Conservation (phyloP, 2,113 vertebrate genomes). For the Tragelaphus strepsiceros region DNA sequence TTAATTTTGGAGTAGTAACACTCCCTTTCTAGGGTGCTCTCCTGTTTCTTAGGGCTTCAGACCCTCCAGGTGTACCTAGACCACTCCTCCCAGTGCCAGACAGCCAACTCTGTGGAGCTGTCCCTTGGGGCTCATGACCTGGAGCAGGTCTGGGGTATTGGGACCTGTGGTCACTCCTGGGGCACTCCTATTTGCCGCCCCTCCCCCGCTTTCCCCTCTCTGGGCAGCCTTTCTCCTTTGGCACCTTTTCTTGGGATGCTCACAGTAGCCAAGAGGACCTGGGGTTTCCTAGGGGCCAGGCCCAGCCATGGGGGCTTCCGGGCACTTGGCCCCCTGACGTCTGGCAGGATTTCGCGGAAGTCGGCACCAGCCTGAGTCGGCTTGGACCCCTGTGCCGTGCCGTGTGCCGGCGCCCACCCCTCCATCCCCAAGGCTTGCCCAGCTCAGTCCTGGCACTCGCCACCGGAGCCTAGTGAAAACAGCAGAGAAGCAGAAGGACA, state of each 20-base stretch:
- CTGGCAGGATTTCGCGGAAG: not conserved
- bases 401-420: fast-evolving
- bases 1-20: not conserved
- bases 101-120: not conserved
- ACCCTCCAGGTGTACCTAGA: not conserved
- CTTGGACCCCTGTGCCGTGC: not conserved
- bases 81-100: fast-evolving
- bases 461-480: not conserved
- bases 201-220: not conserved
- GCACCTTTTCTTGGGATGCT: not conserved
- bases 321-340: not conserved
- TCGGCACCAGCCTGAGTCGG: not conserved
- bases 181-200: not conserved
- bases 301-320: not conserved
- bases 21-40: not conserved
- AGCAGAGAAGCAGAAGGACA: not conserved
- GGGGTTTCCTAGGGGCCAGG: not conserved
- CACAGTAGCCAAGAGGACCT: not conserved
- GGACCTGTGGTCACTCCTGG: not conserved
- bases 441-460: not conserved
- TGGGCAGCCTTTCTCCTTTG: not conserved
- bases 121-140: not conserved
- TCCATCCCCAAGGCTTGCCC: fast-evolving
- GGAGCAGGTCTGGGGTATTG: not conserved
- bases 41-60: not conserved